Base-by-base conservation (phyloP, 2,113 vertebrate genomes). In the Microtus richardsoni region DNA sequence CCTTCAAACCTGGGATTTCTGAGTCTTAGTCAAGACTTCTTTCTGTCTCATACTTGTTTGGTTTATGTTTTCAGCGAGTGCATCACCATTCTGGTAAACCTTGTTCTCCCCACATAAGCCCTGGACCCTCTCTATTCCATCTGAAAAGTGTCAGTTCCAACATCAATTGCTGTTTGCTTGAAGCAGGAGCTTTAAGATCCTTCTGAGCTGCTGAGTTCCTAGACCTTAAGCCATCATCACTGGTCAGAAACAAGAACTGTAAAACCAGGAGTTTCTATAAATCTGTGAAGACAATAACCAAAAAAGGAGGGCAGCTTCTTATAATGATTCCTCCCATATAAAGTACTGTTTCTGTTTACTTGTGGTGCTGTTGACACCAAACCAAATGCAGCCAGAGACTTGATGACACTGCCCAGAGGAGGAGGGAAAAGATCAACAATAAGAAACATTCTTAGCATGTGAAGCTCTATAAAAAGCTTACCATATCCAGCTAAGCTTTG, bases 381-480 rank as follows among this genome's bases (percentile, higher is more conserved):
- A 54, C 2, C 39, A 33, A 44, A 28, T 70, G 28, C 24, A 54
- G 60, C 21, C 5, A 36, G 47, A 73, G 7, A 2, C 36, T n/a
- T 47, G n/a, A 16, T 3, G 8, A 13, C 30, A n/a, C 10, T 79
- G 24, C 17, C n/a, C 21, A 36, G 3, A 21, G 58, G 17, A 3
- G 13, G 2, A 3, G 30, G 10, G 60, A 8, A n/a, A n/a, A 54
- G 3, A 5, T 2, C 22, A 16, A 13, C 13, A 14, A 4, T 26
- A 24, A 41, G 52, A 79, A 78, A 39, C 21, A 1, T 21, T 22
- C 6, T 33, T 74, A 11, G 5, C 6, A 39, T 85, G 24, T 30
- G 12, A 3, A 19, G 49, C 3, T 64, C 58, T 75, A 44, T 26
- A 17, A 11, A 68, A 82, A 83, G 3, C 41, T 94, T 3, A 33